Conservation (phyloP, 1,140 invertebrate species). For the Oreohelix idahoensis region DNA sequence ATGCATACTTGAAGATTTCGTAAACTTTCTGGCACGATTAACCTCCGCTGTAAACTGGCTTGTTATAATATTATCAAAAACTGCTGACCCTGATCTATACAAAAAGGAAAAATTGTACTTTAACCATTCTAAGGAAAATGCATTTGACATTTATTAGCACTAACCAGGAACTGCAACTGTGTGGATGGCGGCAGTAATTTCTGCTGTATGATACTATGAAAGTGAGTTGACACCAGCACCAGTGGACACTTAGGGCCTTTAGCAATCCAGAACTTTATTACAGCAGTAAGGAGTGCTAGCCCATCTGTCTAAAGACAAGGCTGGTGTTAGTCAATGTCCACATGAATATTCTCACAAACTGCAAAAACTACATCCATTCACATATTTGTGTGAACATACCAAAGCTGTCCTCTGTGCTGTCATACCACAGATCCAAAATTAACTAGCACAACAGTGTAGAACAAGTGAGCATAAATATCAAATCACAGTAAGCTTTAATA, state of each 20-base stretch:
- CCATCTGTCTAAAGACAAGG: constrained; percentile 78
- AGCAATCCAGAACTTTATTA: constrained; percentile 79
- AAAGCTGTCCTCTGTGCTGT: too few species aligned
- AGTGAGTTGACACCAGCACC: constrained; percentile 85
- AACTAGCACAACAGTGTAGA: too few species aligned
- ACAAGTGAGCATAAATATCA: too few species aligned
- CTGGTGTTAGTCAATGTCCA: not conserved
- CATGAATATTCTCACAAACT: not conserved
- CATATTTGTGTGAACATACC: too few species aligned
- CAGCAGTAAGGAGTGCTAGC: constrained; percentile 79
- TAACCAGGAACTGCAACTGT: constrained; percentile 62
- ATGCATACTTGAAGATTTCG: too few species aligned
- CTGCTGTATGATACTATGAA: constrained; percentile 78
- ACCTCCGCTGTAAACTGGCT: too few species aligned
- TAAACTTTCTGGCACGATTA: too few species aligned
- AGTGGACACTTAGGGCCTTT: constrained; percentile 79
- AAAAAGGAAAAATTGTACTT: not conserved
- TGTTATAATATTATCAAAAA: too few species aligned
- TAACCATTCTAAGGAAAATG: too few species aligned
- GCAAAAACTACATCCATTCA: not conserved
- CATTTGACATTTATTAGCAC: not conserved
- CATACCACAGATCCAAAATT: too few species aligned
- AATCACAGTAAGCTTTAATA: too few species aligned
- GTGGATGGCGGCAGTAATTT: constrained; percentile 66
- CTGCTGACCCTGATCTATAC: too few species aligned